These are phyloP conservation scores for Thinocorus orbignyianus DNA, from an alignment of 2,113 vertebrate species.

Conservation along the genomic window DNA sequence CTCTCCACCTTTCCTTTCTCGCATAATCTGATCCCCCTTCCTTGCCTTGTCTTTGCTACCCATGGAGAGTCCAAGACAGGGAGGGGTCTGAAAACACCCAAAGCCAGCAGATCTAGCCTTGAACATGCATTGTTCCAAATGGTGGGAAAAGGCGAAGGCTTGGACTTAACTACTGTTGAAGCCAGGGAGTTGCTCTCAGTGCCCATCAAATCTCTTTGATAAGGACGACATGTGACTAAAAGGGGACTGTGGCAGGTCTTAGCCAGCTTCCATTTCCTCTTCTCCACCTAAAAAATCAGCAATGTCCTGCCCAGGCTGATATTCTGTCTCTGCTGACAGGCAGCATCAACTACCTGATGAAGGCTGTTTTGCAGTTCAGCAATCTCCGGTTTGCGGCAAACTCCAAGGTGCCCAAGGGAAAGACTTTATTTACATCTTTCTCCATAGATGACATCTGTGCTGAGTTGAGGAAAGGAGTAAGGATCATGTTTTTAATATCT, in stretches of 20 bases:
- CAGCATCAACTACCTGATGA: neutral
- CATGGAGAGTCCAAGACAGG: accelerated
- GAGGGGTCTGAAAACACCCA: neutral
- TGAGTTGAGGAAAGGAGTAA: neutral
- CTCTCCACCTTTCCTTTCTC: neutral
- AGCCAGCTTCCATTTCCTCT: neutral
- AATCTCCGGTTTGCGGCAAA: neutral
- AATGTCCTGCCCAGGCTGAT: neutral
- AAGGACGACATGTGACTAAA: no score
- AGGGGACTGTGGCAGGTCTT: neutral
- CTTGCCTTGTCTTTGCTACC: neutral
- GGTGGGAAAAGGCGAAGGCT: neutral
- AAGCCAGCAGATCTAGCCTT: neutral
- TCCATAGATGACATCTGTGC: neutral
- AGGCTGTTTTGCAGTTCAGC: neutral
- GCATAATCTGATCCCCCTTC: neutral
- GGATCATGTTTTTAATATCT: neutral
- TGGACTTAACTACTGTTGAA: neutral
- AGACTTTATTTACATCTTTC: neutral
- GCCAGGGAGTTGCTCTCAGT: neutral
- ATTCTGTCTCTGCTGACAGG: neutral
- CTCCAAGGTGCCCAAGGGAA: neutral
- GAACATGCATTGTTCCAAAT: neutral
- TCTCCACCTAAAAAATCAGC: neutral
- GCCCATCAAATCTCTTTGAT: neutral